These are phyloP conservation scores for Gymnarchus niloticus DNA, from an alignment of 2,113 vertebrate species.

Conservation along the genomic window DNA sequence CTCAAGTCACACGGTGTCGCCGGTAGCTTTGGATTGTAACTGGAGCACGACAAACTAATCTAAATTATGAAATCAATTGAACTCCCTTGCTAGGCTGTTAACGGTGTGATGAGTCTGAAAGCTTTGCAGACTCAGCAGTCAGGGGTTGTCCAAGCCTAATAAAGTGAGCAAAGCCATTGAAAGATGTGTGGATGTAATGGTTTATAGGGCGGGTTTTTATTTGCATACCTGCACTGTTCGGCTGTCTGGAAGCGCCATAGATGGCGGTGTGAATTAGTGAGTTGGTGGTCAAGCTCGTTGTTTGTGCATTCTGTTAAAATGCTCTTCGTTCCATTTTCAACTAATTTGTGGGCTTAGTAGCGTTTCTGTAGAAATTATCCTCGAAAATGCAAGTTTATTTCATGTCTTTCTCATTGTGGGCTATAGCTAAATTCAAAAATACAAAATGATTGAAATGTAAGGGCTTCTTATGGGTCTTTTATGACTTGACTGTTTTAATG, in stretches of 20 bases:
- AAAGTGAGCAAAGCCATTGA: not conserved
- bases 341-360: not conserved
- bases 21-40: not conserved
- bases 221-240: not conserved
- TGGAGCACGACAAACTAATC: not conserved
- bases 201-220: not conserved
- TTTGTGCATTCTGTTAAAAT: not conserved
- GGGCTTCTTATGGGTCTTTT: not conserved
- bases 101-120: not conserved
- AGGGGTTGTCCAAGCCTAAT: not conserved
- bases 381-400: too few species aligned
- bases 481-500: too few species aligned
- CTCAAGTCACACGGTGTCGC: not conserved
- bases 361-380: not conserved
- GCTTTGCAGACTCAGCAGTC: not conserved
- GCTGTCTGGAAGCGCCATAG: not conserved
- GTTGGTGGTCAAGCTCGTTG: not conserved
- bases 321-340: not conserved
- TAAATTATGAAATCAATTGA: not conserved
- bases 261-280: not conserved
- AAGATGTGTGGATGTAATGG: not conserved
- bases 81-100: not conserved
- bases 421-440: too few species aligned
- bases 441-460: not conserved
- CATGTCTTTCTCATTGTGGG: too few species aligned